Percentiles rank a stretch among this genome's conserved stretches.
Conservation (phyloP, 2,113 vertebrate genomes). For the Diadophis punctatus region DNA sequence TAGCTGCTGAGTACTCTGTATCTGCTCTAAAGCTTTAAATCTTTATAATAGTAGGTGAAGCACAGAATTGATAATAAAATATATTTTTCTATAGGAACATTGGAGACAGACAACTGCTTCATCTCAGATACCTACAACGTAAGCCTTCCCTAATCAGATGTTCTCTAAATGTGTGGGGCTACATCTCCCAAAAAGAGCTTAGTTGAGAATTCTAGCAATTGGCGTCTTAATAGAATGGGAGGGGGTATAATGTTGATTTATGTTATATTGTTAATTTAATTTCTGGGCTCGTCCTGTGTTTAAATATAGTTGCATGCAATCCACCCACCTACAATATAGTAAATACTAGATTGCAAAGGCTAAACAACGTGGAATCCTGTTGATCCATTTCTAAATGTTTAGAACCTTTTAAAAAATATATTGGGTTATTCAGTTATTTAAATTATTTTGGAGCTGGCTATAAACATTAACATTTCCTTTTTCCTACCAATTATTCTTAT, state of each 20-base stretch:
- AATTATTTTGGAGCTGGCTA: neutral
- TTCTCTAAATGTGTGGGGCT: neutral
- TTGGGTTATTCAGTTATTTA: neutral
- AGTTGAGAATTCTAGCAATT: neutral
- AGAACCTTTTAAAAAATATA: neutral
- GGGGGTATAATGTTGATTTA: neutral
- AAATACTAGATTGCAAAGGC: neutral
- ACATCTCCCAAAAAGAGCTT: neutral
- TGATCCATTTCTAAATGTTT: neutral
- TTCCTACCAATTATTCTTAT: neutral
- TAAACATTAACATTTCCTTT: neutral
- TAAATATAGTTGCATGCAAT: neutral
- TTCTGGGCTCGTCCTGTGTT: neutral
- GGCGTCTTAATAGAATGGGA: neutral
- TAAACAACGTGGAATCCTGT: neutral
- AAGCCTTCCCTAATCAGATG: fast-evolving
- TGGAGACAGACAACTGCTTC: neutral
- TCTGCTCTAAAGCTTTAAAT: neutral
- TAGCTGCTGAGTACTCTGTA: neutral
- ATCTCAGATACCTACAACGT: fast-evolving
- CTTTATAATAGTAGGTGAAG: neutral
- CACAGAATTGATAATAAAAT: neutral
- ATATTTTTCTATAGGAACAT: fast-evolving
- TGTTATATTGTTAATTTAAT: neutral
- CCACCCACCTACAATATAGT: neutral